Conservation (phyloP, 1,140 invertebrate genomes). For the Nixonia krombeini region DNA sequence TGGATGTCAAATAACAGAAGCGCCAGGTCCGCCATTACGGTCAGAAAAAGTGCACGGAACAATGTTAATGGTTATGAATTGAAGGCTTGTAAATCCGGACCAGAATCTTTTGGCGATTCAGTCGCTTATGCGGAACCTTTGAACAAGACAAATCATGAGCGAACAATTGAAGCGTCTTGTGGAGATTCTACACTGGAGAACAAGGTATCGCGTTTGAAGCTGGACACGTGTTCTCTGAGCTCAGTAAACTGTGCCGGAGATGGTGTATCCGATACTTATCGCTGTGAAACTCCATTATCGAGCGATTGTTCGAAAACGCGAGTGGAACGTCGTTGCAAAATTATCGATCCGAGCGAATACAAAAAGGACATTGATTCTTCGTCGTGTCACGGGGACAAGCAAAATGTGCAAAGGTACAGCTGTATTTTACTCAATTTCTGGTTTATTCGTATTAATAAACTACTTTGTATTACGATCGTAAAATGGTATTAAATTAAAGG, state of each 20-base stretch:
- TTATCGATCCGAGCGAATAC: no score
- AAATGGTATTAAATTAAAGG: no score
- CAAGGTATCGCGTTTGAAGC: background rate
- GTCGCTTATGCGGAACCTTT: slow-evolving; percentile 47
- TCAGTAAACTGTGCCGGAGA: background rate
- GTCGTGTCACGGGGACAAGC: no score
- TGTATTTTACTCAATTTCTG: no score
- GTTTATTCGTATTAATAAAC: no score
- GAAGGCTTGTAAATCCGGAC: slow-evolving; percentile 10
- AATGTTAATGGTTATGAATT: background rate
- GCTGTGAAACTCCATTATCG: background rate
- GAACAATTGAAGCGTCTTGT: background rate
- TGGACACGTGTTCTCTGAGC: background rate
- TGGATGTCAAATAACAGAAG: slow-evolving; percentile 7
- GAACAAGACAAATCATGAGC: slow-evolving; percentile 16
- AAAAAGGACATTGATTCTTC: no score
- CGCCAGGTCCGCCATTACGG: background rate
- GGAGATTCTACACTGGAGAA: background rate
- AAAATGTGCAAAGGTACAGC: no score
- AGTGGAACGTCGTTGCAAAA: no score
- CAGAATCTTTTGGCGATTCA: slow-evolving; percentile 51
- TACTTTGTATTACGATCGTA: no score
- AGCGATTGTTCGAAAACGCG: no score
- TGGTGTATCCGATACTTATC: slow-evolving; percentile 4
- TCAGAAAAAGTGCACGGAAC: background rate